Evolutionary conservation across 2,797 vertebrate genomes (phyloP).

Genomic region (Petrocephalus schoutedeni): DNA sequence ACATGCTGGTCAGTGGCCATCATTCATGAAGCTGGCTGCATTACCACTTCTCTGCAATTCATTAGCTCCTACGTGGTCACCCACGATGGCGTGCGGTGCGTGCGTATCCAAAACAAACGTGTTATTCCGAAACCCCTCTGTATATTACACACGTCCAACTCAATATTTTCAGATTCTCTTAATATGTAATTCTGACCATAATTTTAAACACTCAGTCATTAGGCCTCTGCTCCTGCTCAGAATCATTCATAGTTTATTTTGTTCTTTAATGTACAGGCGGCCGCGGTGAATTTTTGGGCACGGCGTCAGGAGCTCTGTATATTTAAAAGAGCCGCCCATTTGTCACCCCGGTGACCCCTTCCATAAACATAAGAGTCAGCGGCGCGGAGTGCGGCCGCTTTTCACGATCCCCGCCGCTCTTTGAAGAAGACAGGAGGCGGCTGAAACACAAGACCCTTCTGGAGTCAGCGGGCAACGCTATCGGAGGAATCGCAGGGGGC

Average conservation of each 20-base stretch:
- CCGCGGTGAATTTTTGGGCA: conserved; percentile 70
- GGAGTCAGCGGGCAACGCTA: conserved; percentile 48
- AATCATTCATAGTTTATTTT: conserved; percentile 73
- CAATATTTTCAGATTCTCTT: conserved; percentile 62
- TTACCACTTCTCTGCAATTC: conserved; percentile 64
- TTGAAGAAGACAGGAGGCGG: conserved; percentile 56
- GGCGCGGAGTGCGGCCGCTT: conserved; percentile 48
- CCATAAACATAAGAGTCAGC: conserved; percentile 65
- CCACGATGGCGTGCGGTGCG: conserved; percentile 62
- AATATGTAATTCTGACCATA: conserved; percentile 59
- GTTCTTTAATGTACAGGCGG: conserved; percentile 69
- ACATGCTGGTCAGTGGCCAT: not conserved
- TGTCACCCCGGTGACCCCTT: conserved; percentile 68
- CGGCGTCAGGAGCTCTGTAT: conserved; percentile 63
- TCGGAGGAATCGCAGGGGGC: conserved; percentile 45
- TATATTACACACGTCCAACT: conserved; percentile 62
- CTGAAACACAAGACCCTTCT: conserved; percentile 55
- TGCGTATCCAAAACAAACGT: conserved; percentile 62
- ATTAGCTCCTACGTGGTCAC: conserved; percentile 53
- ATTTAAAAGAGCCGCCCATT: conserved; percentile 68
- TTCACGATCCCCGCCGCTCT: conserved; percentile 41
- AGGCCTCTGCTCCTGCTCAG: conserved; percentile 60
- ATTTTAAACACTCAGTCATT: conserved; percentile 70
- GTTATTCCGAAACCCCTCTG: conserved; percentile 42
- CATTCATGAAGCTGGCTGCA: conserved; percentile 50